These are phyloP conservation scores for Eunapius fragilis DNA, from an alignment of 37 sponge, comb jelly and placozoan species.

Conservation along the genomic window DNA sequence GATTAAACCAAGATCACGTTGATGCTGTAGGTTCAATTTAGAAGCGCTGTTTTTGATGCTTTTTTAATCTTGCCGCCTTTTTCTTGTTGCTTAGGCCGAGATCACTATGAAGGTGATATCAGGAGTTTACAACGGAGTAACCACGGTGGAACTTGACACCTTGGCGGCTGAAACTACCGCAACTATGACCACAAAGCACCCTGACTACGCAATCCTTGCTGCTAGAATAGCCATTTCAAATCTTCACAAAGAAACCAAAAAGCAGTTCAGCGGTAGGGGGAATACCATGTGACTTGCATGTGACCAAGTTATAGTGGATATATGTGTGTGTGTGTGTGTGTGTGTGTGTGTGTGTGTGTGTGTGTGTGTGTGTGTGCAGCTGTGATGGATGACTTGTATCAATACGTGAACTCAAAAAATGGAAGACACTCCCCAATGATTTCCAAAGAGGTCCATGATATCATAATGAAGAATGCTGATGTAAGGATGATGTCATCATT, in stretches of 20 bases:
- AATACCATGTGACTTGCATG: neutral
- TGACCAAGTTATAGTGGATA: neutral
- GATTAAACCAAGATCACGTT: constrained; percentile 85
- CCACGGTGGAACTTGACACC: constrained; percentile 98
- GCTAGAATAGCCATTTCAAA: constrained; percentile 97
- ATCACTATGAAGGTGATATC: constrained; percentile 96
- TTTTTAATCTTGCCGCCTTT: neutral
- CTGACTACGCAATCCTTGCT: constrained; percentile 97
- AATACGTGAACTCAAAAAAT: constrained; percentile 82
- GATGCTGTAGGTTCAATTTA: constrained; percentile 82
- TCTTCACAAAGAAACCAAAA: constrained; percentile 99
- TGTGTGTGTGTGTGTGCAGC: constrained; percentile 41
- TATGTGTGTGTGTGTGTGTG: too few species aligned
- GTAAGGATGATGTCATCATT: constrained; percentile 39
- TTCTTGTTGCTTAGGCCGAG: constrained; percentile 40
- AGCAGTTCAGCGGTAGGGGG: constrained; percentile 74
- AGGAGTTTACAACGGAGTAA: constrained; percentile 93
- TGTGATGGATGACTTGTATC: constrained; percentile 90
- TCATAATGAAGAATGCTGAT: constrained; percentile 77
- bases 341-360: too few species aligned
- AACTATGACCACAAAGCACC: constrained; percentile 96
- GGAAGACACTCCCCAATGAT: constrained; percentile 85
- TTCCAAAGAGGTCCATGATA: constrained; percentile 74
- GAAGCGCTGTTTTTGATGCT: neutral
- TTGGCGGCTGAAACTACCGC: constrained; percentile 98